phyloP scores from a whole-genome alignment of 2,888 invertebrate species.

The Eucriotettix oculatus region DNA sequence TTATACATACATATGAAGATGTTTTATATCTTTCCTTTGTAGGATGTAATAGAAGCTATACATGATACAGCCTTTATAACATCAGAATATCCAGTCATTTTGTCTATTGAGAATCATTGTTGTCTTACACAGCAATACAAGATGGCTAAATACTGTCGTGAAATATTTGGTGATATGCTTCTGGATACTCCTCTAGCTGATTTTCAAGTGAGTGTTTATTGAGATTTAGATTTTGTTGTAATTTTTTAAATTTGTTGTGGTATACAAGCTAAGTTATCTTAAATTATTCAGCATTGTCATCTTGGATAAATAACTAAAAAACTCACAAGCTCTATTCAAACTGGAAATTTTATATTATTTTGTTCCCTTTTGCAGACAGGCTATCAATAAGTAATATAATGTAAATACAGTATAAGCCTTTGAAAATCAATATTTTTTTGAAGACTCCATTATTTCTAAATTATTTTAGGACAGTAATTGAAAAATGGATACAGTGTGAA shows the following conservation, averaged over 20 bases:
- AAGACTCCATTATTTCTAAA: too few relatives aligned
- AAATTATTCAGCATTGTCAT: neutral
- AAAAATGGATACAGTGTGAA: too few relatives aligned
- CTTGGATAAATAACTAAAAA: conserved; percentile 19
- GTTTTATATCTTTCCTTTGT: conserved; percentile 24
- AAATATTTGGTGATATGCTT: conserved; percentile 47
- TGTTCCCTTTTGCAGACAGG: too few relatives aligned
- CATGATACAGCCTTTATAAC: conserved; percentile 51
- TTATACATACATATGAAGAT: too few relatives aligned
- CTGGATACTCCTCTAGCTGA: conserved; percentile 40
- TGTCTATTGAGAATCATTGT: conserved; percentile 57
- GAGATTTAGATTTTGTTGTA: too few relatives aligned
- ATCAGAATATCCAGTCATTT: conserved; percentile 46
- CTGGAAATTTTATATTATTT: too few relatives aligned
- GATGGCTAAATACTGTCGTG: conserved; percentile 52
- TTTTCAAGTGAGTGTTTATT: conserved; percentile 29
- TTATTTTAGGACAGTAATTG: too few relatives aligned
- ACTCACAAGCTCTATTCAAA: conserved; percentile 14
- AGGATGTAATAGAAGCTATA: conserved; percentile 47
- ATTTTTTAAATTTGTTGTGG: too few relatives aligned
- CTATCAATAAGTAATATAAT: too few relatives aligned
- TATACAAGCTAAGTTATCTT: too few relatives aligned
- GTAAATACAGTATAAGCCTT: too few relatives aligned
- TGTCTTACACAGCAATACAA: conserved; percentile 46
- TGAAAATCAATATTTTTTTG: too few relatives aligned